Evolutionary conservation across 2,888 invertebrate genomes (phyloP).

Genomic region (Cerceris ruficornis): DNA sequence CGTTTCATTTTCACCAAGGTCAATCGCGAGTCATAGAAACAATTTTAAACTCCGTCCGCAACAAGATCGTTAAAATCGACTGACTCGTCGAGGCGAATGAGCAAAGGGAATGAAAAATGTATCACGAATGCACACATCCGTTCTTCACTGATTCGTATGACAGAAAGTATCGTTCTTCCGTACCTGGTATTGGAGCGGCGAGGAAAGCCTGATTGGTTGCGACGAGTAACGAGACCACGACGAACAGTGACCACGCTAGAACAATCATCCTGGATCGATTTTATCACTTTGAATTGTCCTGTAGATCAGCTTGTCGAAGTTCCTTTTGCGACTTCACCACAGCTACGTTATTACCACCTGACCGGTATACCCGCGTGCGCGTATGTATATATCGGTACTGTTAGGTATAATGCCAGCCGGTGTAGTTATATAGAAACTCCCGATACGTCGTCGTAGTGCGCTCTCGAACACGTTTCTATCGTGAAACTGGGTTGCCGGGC

Average conservation of each 20-base stretch:
- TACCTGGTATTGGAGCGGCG: slow-evolving; percentile 73
- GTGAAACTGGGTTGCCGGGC: slow-evolving; percentile 39
- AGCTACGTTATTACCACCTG: slow-evolving; percentile 21
- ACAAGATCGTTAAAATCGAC: background rate
- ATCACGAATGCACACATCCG: background rate
- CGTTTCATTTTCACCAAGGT: background rate
- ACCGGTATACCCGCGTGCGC: slow-evolving; percentile 36
- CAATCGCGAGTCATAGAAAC: background rate
- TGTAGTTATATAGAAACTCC: background rate
- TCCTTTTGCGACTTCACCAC: slow-evolving; percentile 33
- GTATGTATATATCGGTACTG: slow-evolving; percentile 26
- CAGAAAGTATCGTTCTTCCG: background rate
- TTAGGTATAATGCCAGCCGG: slow-evolving; percentile 10
- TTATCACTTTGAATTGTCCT: slow-evolving; percentile 33
- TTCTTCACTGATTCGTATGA: background rate
- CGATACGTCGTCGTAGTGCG: slow-evolving; percentile 24
- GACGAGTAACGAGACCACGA: slow-evolving; percentile 69
- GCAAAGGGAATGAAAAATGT: background rate
- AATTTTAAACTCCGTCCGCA: background rate
- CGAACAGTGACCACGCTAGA: slow-evolving; percentile 70
- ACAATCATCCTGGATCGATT: slow-evolving; percentile 71
- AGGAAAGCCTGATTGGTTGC: slow-evolving; percentile 73
- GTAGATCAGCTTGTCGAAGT: slow-evolving; percentile 43
- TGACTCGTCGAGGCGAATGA: background rate
- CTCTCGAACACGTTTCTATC: slow-evolving; percentile 54